phyloP scores from a whole-genome alignment of 2,888 invertebrate genomes.

The Drosophila austrosaltans region DNA sequence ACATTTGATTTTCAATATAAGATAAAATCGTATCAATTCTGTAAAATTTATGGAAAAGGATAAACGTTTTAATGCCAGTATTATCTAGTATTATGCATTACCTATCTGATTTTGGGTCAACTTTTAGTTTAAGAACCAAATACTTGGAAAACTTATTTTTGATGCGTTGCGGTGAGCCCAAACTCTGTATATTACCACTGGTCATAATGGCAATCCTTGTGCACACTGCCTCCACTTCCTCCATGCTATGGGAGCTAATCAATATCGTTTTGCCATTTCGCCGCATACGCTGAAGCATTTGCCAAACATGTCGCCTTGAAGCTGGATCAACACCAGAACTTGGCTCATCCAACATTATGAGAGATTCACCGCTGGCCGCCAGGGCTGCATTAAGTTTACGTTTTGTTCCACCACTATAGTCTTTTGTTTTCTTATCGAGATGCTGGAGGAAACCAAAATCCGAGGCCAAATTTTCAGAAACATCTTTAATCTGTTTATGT shows the following conservation, averaged over 20 bases:
- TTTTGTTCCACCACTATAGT: constrained; percentile 88
- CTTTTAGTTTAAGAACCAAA: constrained; percentile 14
- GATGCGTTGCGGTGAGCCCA: constrained; percentile 89
- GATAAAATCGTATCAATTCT: not conserved
- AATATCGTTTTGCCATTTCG: constrained; percentile 89
- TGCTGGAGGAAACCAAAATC: constrained; percentile 86
- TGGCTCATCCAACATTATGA: constrained; percentile 88
- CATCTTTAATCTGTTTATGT: constrained; percentile 84
- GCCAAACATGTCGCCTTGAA: constrained; percentile 89
- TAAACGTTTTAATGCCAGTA: too few relatives aligned
- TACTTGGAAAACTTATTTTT: constrained; percentile 87
- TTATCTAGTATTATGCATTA: too few relatives aligned
- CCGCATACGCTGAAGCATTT: constrained; percentile 87
- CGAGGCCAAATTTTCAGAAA: constrained; percentile 78
- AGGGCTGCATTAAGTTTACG: constrained; percentile 88
- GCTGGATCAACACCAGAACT: constrained; percentile 84
- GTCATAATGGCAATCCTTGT: constrained; percentile 91
- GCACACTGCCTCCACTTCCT: constrained; percentile 92
- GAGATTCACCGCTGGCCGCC: constrained; percentile 87
- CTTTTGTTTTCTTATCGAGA: constrained; percentile 85
- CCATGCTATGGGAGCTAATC: constrained; percentile 92
- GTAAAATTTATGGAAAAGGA: not conserved
- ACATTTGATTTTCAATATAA: constrained; percentile 9
- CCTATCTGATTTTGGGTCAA: not conserved
- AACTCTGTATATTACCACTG: constrained; percentile 88